Evolutionary conservation across 2,113 vertebrate species (phyloP), one percentile per base, ranked within the genome.

Genomic region (Tragelaphus scriptus): DNA sequence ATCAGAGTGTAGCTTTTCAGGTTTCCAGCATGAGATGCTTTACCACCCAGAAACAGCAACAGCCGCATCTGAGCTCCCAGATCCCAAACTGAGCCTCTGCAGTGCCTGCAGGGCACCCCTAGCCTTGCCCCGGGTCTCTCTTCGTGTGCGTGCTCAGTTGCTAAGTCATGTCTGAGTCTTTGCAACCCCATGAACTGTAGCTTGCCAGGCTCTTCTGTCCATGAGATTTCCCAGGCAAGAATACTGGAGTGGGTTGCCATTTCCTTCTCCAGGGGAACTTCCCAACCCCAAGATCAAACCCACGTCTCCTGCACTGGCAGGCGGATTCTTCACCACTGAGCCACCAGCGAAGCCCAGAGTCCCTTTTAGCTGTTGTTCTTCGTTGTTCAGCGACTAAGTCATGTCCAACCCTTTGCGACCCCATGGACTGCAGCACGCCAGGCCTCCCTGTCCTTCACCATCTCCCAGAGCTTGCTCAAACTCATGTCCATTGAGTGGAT

Each of bases 301-400:
- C 13, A 25, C 11, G 0, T 13, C 65, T 68, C 32, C 68, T 40
- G 68, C 11, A 13, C 12, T 1, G 68, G 11, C 36, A 75, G 21
- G 36, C 2, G 0, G 68, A 25, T 40, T 23, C 68, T 44, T 23
- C 25, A 75, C 19, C 21, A 12, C 21, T 75, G 21, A 40, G 36
- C 71, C 71, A 23, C 71, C 71, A 25, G 71, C 5, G 71, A 75
- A 44, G 36, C 5, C 71, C 71, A 71, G 65, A 2, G 65, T 71
- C n/a, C 65, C 65, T 71, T 71, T 71, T 9, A 19, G 32, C 21
- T 68, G 15, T 17, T 68, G 17, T 40, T 40, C 40, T 36, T 68
- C 17, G 1, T 36, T 23, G 9, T 23, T 36, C n/a, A 23, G 65
- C 1, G 0, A n/a, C 65, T 36, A 2, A 71, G 65, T 36, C 19